These are phyloP conservation scores for Tubiluchus corallicola DNA, from an alignment of 2,888 invertebrate genomes.

Conservation along the genomic window DNA sequence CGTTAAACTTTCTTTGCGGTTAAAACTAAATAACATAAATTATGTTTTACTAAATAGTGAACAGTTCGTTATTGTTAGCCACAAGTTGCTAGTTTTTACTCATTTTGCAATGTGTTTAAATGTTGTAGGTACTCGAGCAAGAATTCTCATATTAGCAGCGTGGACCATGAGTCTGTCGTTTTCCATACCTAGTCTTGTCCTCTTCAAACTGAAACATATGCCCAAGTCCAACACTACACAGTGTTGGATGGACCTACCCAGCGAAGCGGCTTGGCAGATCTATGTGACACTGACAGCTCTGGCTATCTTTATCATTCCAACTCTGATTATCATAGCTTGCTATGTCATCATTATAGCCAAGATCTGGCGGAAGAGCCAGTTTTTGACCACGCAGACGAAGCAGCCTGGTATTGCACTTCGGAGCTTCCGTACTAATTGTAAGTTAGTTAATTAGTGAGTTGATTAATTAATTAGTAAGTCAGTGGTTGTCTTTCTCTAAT, in stretches of 20 bases:
- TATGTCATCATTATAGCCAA: conserved; percentile 77
- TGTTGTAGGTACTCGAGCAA: background rate
- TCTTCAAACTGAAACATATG: conserved; percentile 56
- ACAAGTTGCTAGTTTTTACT: no score
- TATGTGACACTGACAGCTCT: conserved; percentile 53
- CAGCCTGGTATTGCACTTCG: background rate
- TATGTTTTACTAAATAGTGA: no score
- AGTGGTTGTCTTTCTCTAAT: no score
- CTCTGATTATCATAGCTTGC: conserved; percentile 68
- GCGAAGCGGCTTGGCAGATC: conserved; percentile 57
- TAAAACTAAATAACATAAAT: no score
- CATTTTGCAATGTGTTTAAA: no score
- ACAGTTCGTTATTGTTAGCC: no score
- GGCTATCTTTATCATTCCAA: conserved; percentile 64
- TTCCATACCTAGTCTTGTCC: conserved; percentile 52
- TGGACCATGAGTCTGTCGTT: conserved; percentile 66
- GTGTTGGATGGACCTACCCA: conserved; percentile 70
- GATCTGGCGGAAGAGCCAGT: conserved; percentile 68
- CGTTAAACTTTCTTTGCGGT: no score
- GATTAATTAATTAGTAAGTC: no score
- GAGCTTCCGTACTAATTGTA: no score
- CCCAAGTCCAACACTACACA: conserved; percentile 46
- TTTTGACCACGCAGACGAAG: conserved; percentile 27
- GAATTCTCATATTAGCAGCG: conserved; percentile 35
- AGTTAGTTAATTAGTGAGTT: no score